Evolutionary conservation across 2,113 vertebrate species (phyloP).

Genomic region (Sterrhoptilus dennistouni): DNA sequence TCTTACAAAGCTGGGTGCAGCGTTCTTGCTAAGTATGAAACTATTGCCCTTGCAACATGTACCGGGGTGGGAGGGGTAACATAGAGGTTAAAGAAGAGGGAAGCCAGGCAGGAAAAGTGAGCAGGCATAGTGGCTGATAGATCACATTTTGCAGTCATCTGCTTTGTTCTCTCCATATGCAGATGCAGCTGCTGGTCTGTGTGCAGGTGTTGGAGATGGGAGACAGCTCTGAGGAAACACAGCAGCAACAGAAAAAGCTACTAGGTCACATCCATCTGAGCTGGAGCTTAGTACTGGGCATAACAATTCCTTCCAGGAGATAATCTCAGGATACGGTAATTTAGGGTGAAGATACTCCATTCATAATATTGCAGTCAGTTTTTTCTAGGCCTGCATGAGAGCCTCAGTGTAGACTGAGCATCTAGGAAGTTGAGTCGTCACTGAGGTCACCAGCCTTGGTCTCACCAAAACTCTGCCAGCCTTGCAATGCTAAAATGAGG

Average conservation of each 20-base stretch:
- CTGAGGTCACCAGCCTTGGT: not conserved
- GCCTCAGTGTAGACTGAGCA: not conserved
- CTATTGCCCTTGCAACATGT: not conserved
- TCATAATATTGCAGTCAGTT: not conserved
- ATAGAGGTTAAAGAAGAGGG: not conserved
- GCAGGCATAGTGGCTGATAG: not conserved
- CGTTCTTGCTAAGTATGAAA: not conserved
- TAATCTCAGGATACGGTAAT: not conserved
- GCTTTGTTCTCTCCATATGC: not conserved
- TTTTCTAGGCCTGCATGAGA: not conserved
- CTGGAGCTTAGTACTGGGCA: not conserved
- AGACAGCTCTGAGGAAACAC: not conserved
- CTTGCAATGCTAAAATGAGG: not conserved
- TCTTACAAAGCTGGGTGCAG: not conserved
- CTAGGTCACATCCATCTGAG: not conserved
- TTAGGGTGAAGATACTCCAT: not conserved
- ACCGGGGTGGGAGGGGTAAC: accelerated
- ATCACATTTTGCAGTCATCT: not conserved
- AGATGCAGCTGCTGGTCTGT: not conserved
- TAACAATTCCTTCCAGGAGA: not conserved
- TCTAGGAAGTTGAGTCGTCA: not conserved
- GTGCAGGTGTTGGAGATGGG: not conserved
- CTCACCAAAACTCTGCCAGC: not conserved
- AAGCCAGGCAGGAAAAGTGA: not conserved
- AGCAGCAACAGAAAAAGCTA: not conserved